Conservation (phyloP, 2,113 vertebrate genomes). For the Apeltes quadracus region DNA sequence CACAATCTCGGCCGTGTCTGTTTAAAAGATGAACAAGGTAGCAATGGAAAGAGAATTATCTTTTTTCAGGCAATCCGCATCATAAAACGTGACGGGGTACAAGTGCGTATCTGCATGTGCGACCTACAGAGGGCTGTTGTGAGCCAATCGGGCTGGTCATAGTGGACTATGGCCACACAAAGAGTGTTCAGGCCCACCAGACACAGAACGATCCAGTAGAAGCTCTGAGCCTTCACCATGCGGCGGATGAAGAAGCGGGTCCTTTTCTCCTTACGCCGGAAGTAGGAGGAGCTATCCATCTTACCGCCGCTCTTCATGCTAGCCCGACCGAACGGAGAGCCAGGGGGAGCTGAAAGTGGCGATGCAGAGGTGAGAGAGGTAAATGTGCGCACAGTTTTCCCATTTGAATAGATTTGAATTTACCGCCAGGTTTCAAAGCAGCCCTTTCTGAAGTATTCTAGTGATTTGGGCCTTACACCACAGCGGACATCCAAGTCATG, state of each 20-base stretch:
- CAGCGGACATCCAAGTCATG: neutral
- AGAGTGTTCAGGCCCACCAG: slow-evolving; percentile 96
- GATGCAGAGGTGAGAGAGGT: slow-evolving; percentile 5
- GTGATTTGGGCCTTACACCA: neutral
- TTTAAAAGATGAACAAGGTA: neutral
- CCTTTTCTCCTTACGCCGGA: slow-evolving; percentile 96
- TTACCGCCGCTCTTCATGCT: slow-evolving; percentile 91
- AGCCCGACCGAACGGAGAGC: slow-evolving; percentile 92
- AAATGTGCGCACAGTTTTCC: slow-evolving; percentile 11
- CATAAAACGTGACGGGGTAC: no score
- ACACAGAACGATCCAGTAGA: slow-evolving; percentile 96
- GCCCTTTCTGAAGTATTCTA: neutral
- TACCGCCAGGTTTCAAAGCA: neutral
- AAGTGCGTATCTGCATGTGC: neutral
- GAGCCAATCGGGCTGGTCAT: slow-evolving; percentile 91
- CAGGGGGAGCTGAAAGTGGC: slow-evolving; percentile 70
- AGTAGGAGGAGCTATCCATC: slow-evolving; percentile 91
- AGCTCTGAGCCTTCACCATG: slow-evolving; percentile 98
- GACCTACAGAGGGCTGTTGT: slow-evolving; percentile 89
- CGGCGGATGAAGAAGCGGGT: slow-evolving; percentile 95
- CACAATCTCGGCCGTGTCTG: slow-evolving; percentile 95
- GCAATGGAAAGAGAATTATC: neutral
- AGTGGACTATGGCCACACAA: slow-evolving; percentile 96
- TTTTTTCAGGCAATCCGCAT: accelerated
- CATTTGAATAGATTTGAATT: neutral